These are phyloP conservation scores for Lota lota DNA, from an alignment of 2,113 vertebrate genomes.

Conservation along the genomic window DNA sequence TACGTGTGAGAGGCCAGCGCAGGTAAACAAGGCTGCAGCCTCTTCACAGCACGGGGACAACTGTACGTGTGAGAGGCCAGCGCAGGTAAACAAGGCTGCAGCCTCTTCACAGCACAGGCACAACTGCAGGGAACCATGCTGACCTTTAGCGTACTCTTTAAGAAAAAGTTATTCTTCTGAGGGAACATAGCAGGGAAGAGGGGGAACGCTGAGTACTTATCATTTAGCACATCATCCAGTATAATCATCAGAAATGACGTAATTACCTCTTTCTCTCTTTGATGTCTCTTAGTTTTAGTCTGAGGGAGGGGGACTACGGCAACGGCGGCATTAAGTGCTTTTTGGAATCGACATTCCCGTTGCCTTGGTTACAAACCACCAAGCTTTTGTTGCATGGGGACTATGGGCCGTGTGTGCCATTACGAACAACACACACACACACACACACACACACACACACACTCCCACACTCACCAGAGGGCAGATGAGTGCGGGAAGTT, in stretches of 20 bases:
- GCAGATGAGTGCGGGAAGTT: slow-evolving; percentile 15
- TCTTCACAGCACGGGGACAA: too few relatives aligned
- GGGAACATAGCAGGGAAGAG: not conserved
- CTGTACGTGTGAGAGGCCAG: too few relatives aligned
- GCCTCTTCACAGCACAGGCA: too few relatives aligned
- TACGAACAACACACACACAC: slow-evolving; percentile 31
- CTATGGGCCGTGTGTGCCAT: slow-evolving; percentile 44
- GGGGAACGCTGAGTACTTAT: not conserved
- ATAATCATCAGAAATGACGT: not conserved
- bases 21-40: too few relatives aligned
- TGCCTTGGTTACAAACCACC: slow-evolving; percentile 27
- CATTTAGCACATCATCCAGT: not conserved
- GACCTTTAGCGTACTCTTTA: slow-evolving; percentile 11
- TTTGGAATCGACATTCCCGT: not conserved
- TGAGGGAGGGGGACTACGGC: too few relatives aligned
- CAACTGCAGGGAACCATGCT: too few relatives aligned
- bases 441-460: slow-evolving; percentile 42
- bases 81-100: too few relatives aligned
- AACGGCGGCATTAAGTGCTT: too few relatives aligned
- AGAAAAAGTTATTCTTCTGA: not conserved
- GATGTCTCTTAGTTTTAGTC: not conserved
- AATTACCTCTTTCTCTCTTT: not conserved
- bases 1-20: too few relatives aligned
- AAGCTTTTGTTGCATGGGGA: slow-evolving; percentile 27
- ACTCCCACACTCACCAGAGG: slow-evolving; percentile 28